These are phyloP conservation scores for Alaudala cheleensis DNA, from an alignment of 2,113 vertebrate genomes.

Conservation along the genomic window DNA sequence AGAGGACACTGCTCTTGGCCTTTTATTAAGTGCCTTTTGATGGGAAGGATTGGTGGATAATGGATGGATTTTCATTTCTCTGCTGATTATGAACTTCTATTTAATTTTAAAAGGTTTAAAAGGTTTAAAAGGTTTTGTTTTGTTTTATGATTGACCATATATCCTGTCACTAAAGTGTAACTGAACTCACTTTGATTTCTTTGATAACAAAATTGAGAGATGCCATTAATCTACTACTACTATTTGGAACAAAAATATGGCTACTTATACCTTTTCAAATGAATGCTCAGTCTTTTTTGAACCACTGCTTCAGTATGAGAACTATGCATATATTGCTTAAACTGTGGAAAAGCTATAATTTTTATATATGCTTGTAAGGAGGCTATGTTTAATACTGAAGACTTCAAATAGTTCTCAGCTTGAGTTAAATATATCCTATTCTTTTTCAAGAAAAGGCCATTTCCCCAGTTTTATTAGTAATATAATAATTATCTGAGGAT, in stretches of 20 bases:
- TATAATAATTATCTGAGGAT: constrained; percentile 21
- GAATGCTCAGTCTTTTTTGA: background rate
- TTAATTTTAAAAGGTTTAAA: constrained; percentile 14
- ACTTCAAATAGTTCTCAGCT: background rate
- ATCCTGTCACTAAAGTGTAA: background rate
- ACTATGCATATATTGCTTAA: background rate
- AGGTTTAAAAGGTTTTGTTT: background rate
- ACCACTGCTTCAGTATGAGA: background rate
- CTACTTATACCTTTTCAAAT: background rate
- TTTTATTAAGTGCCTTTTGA: constrained; percentile 17
- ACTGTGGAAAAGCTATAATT: background rate
- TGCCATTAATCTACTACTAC: background rate
- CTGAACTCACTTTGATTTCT: background rate
- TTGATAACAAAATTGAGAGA: background rate
- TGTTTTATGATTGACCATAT: background rate
- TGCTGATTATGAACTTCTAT: constrained; percentile 12
- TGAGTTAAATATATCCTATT: constrained; percentile 1
- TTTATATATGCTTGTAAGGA: background rate
- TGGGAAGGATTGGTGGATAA: constrained; percentile 22
- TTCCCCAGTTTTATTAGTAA: background rate
- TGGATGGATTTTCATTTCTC: constrained; percentile 29
- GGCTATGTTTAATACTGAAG: background rate
- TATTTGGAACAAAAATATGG: background rate
- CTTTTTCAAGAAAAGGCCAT: background rate
- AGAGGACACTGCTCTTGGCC: background rate